These are phyloP conservation scores for Catagonus wagneri DNA, from an alignment of 2,113 vertebrate species.

Conservation along the genomic window DNA sequence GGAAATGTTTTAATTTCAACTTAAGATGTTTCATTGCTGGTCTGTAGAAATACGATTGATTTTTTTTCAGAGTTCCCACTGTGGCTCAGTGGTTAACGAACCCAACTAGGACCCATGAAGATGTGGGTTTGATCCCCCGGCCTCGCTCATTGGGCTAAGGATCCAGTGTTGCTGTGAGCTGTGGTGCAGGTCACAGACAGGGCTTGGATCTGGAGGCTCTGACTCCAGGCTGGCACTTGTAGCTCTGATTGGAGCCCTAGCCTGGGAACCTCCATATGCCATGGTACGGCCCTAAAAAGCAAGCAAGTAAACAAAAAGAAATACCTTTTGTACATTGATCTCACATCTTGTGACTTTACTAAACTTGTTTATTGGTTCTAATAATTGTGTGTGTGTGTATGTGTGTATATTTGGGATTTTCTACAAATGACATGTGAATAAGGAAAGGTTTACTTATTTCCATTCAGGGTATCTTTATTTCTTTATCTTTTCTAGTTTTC, in stretches of 20 bases:
- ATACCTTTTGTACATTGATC: neutral
- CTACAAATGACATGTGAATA: neutral
- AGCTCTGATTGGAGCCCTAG: too few relatives aligned
- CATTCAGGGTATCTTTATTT: neutral
- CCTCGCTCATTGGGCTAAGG: too few relatives aligned
- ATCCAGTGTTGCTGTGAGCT: too few relatives aligned
- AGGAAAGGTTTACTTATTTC: neutral
- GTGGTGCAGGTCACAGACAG: too few relatives aligned
- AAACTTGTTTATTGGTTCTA: neutral
- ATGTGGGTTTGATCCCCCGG: too few relatives aligned
- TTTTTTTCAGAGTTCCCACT: too few relatives aligned
- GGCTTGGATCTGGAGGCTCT: too few relatives aligned
- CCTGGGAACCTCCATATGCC: too few relatives aligned
- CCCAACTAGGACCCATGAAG: too few relatives aligned
- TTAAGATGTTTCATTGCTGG: neutral
- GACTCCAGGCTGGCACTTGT: too few relatives aligned
- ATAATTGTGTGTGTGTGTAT: neutral
- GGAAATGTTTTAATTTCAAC: neutral
- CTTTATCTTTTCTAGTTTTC: conserved; percentile 47
- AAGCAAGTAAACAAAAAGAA: neutral
- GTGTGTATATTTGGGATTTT: neutral
- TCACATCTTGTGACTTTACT: neutral
- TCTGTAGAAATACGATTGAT: neutral
- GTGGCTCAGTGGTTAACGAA: too few relatives aligned
- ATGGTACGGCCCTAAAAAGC: too few relatives aligned